Percentiles rank a stretch among this genome's conserved stretches.
phyloP scores from a whole-genome alignment of 2,797 vertebrate genomes.

The Ptychobarbus kaznakovi region DNA sequence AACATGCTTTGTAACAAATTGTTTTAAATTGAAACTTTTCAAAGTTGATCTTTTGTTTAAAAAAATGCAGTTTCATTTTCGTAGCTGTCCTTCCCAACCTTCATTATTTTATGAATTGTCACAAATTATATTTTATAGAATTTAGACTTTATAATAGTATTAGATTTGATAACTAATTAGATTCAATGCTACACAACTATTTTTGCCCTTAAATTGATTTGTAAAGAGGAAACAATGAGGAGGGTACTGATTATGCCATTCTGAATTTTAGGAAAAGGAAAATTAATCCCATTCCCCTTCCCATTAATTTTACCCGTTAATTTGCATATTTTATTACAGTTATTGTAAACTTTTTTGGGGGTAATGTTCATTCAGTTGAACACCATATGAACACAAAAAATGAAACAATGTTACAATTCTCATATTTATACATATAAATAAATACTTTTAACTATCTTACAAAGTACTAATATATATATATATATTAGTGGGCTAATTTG shows the following conservation, averaged over 20 bases:
- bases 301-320: background rate
- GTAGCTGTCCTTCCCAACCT: background rate
- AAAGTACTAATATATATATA: too few species aligned
- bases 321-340: background rate
- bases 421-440: background rate
- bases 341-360: background rate
- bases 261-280: background rate
- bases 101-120: background rate
- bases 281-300: too few species aligned
- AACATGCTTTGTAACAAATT: background rate
- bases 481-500: background rate
- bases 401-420: background rate
- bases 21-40: background rate
- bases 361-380: background rate
- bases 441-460: too few species aligned
- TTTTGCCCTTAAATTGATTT: background rate
- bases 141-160: background rate
- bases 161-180: background rate
- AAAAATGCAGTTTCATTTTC: background rate
- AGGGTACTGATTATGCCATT: background rate
- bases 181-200: background rate
- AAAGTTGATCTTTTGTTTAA: background rate
- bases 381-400: background rate
- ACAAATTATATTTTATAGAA: background rate
- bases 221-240: background rate